These are phyloP conservation scores for Acronicta aceris DNA, from an alignment of 2,888 invertebrate species.

Conservation along the genomic window DNA sequence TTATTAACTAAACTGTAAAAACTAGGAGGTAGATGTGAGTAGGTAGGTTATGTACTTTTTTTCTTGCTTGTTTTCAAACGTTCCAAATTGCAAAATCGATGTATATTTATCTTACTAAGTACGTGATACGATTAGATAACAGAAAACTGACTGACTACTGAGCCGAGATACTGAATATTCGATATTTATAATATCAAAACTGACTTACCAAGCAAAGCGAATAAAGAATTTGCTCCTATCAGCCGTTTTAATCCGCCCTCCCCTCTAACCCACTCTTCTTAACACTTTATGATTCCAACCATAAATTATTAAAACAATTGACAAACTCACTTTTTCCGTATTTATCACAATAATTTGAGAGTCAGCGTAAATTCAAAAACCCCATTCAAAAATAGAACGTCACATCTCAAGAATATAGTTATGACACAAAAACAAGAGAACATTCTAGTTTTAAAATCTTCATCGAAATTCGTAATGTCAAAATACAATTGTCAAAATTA, in stretches of 20 bases:
- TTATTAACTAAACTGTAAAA: no score
- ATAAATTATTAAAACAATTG: constrained; percentile 13
- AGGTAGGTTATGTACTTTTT: no score
- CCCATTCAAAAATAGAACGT: constrained; percentile 9
- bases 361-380: not conserved
- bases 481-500: constrained; percentile 1
- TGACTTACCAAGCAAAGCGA: constrained; percentile 59
- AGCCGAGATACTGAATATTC: constrained; percentile 7
- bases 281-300: constrained; percentile 33
- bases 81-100: constrained; percentile 36
- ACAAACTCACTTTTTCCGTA: constrained; percentile 27
- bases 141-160: constrained; percentile 6
- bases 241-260: constrained; percentile 49
- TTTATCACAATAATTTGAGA: constrained; percentile 1
- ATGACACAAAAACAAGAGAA: constrained; percentile 10
- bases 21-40: not conserved
- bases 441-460: constrained; percentile 16
- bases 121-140: constrained; percentile 32
- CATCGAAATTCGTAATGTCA: not conserved
- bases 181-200: constrained; percentile 20
- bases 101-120: constrained; percentile 33
- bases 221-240: constrained; percentile 30
- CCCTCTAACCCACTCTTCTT: constrained; percentile 48
- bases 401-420: constrained; percentile 33
- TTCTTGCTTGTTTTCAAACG: not conserved